phyloP scores from a whole-genome alignment of 1,140 invertebrate genomes.

The Neomicropteryx cornuta region DNA sequence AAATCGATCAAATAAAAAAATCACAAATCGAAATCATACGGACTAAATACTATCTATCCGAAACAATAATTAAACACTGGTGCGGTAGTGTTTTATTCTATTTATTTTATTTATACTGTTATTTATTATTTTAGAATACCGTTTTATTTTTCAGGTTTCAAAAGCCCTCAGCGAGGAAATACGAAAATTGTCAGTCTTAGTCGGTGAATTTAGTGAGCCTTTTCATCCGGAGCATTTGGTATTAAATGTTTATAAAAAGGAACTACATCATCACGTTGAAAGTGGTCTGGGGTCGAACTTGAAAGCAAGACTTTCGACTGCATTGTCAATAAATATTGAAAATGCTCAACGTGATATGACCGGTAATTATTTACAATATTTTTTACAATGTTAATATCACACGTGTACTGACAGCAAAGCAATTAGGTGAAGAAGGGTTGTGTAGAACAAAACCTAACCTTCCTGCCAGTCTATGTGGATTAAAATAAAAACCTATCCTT shows the following conservation, averaged over 20 bases:
- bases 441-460: too few relatives aligned
- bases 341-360: conserved; percentile 88
- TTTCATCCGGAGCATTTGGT: conserved; percentile 86
- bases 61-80: too few relatives aligned
- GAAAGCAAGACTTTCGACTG: conserved; percentile 76
- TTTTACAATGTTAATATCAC: too few relatives aligned
- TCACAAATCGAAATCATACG: background rate
- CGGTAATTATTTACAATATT: too few relatives aligned
- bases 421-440: too few relatives aligned
- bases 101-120: too few relatives aligned
- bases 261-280: conserved; percentile 89
- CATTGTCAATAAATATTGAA: conserved; percentile 82
- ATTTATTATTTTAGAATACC: too few relatives aligned
- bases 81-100: too few relatives aligned
- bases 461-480: too few relatives aligned
- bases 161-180: conserved; percentile 95
- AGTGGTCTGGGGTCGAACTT: conserved; percentile 79
- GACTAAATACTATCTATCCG: conserved; percentile 1
- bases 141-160: conserved; percentile 52
- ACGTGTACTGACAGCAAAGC: too few relatives aligned
- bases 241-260: conserved; percentile 91
- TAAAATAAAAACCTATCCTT: too few relatives aligned
- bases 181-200: conserved; percentile 74
- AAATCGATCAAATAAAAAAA: too few relatives aligned
- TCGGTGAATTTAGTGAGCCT: conserved; percentile 91